Conservation (phyloP, 2,888 invertebrate species). For the Pecten maximus region DNA sequence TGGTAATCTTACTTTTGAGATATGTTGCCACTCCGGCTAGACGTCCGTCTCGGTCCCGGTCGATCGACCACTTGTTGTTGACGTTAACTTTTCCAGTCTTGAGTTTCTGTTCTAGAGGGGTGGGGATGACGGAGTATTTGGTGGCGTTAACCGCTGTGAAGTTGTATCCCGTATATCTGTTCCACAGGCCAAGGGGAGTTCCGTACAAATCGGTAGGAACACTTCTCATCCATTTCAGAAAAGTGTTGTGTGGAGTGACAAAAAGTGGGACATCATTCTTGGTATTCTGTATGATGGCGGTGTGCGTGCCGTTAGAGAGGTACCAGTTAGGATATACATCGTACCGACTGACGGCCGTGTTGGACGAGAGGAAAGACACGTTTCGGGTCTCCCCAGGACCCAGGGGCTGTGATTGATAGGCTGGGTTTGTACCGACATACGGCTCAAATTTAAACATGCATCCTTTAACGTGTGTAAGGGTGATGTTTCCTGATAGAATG, state of each 20-base stretch:
- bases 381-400: constrained; percentile 49
- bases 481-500: constrained; percentile 50
- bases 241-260: constrained; percentile 48
- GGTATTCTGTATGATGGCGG: constrained; percentile 48
- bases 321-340: constrained; percentile 55
- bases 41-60: constrained; percentile 37
- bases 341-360: constrained; percentile 48
- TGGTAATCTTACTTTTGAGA: constrained; percentile 47
- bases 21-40: constrained; percentile 47
- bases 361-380: constrained; percentile 49
- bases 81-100: constrained; percentile 40
- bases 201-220: constrained; percentile 49
- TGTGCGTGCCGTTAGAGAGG: constrained; percentile 48
- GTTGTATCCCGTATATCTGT: constrained; percentile 48
- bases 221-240: constrained; percentile 51
- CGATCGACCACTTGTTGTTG: constrained; percentile 53
- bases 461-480: constrained; percentile 53
- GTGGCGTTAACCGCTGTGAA: constrained; percentile 42
- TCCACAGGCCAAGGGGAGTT: constrained; percentile 46
- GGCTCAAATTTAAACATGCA: constrained; percentile 57
- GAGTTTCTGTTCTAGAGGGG: constrained; percentile 35
- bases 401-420: constrained; percentile 45
- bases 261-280: constrained; percentile 40
- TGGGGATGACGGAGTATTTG: constrained; percentile 47
- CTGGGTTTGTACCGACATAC: constrained; percentile 49